Evolutionary conservation across 2,888 invertebrate species (phyloP).

Genomic region (Pseudeuparius sepicola): DNA sequence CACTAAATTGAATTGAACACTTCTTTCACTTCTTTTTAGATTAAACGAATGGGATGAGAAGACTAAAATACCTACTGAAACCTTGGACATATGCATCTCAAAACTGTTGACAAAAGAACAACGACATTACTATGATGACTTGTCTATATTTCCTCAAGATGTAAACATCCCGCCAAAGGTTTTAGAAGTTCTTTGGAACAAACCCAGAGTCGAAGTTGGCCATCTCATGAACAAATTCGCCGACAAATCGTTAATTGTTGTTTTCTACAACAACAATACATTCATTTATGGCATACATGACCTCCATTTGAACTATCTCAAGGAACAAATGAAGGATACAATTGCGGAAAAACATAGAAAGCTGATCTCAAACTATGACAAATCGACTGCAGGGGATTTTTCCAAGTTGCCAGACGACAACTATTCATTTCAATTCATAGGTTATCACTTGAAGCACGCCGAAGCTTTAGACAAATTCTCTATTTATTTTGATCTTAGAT

Average conservation of each 20-base stretch:
- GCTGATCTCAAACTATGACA: constrained; percentile 49
- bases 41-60: constrained; percentile 19
- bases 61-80: constrained; percentile 16
- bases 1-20: too few relatives aligned
- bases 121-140: constrained; percentile 45
- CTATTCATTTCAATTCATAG: constrained; percentile 62
- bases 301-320: constrained; percentile 53
- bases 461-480: constrained; percentile 46
- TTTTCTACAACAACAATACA: constrained; percentile 50
- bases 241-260: constrained; percentile 56
- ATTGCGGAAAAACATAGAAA: constrained; percentile 45
- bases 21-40: constrained; percentile 15
- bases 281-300: constrained; percentile 65
- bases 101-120: constrained; percentile 43
- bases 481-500: constrained; percentile 56
- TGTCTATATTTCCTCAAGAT: constrained; percentile 58
- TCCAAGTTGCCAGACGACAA: constrained; percentile 57
- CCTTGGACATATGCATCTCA: constrained; percentile 42
- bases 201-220: constrained; percentile 43
- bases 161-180: constrained; percentile 43
- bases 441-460: constrained; percentile 56
- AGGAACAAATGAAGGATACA: constrained; percentile 38
- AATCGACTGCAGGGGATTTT: constrained; percentile 41
- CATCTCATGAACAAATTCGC: constrained; percentile 53
- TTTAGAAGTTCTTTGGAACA: constrained; percentile 43